A percentile compares a stretch with the other conserved stretches of the same genome.
phyloP scores from a whole-genome alignment of 2,888 invertebrate genomes.

The Toxonevra muliebris region DNA sequence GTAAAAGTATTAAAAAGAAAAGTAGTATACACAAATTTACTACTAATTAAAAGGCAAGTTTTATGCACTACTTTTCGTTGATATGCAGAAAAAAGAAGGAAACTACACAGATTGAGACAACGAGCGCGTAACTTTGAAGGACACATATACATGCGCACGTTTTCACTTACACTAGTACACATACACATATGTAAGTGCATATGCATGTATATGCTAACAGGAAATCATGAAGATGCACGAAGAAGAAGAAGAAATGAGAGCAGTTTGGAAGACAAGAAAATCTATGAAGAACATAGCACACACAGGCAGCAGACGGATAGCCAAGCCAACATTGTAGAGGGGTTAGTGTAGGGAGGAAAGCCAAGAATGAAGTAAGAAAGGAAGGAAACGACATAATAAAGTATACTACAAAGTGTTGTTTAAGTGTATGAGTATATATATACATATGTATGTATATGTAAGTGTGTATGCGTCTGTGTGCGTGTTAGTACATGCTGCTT shows the following conservation, averaged over 20 bases:
- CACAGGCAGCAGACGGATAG: background rate
- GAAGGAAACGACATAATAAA: conserved; percentile 6
- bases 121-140: conserved; percentile 7
- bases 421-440: background rate
- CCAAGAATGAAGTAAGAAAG: background rate
- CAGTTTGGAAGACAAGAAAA: background rate
- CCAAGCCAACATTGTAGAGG: background rate
- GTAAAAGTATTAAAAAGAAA: no score
- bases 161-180: background rate
- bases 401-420: background rate
- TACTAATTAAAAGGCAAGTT: conserved; percentile 38
- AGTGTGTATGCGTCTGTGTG: conserved; percentile 6
- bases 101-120: background rate
- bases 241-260: conserved; percentile 11
- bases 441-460: conserved; percentile 4
- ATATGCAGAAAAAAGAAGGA: background rate
- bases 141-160: no score
- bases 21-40: conserved; percentile 12
- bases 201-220: background rate
- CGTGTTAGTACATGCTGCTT: conserved; percentile 1
- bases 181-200: background rate
- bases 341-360: background rate
- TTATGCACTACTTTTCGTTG: conserved; percentile 15
- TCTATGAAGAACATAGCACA: conserved; percentile 3
- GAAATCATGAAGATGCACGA: no score